phyloP scores from a whole-genome alignment of 1,140 invertebrate species.

The Delia radicum region DNA sequence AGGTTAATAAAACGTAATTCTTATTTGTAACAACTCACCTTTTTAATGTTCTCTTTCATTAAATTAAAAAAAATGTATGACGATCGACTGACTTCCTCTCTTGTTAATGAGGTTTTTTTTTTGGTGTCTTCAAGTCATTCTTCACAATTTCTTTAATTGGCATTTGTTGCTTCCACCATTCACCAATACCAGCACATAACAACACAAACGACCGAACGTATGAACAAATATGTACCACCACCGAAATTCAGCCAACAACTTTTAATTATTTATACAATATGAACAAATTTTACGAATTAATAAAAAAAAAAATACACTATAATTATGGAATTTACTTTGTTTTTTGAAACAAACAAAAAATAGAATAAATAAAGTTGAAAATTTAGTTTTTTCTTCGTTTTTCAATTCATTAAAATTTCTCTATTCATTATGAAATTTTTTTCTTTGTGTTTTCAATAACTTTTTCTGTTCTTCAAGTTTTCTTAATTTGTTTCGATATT shows the following conservation, averaged over 20 bases:
- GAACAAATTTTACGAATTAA: not conserved
- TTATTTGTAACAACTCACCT: not conserved
- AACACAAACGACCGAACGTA: not conserved
- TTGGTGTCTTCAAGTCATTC: not conserved
- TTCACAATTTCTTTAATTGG: slow-evolving; percentile 23
- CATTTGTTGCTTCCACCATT: slow-evolving; percentile 24
- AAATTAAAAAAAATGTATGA: slow-evolving; percentile 19
- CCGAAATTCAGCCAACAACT: not conserved
- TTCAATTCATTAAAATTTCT: slow-evolving; percentile 2
- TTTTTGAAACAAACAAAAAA: not conserved
- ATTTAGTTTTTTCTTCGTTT: not conserved
- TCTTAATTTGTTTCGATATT: not conserved
- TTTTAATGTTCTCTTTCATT: not conserved
- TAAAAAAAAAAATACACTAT: not conserved
- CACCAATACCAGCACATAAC: slow-evolving; percentile 26
- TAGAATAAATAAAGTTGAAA: not conserved
- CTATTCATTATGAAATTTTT: not conserved
- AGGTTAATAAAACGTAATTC: no score
- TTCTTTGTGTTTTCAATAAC: not conserved
- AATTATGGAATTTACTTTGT: not conserved
- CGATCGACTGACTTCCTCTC: slow-evolving; percentile 11
- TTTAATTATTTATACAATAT: not conserved
- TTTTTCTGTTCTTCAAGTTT: no score
- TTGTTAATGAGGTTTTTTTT: slow-evolving; percentile 20
- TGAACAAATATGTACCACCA: not conserved